Evolutionary conservation across 2,888 invertebrate genomes (phyloP), one percentile per base, ranked within the genome.

Genomic region (Kuschelorhynchus macadamiae): DNA sequence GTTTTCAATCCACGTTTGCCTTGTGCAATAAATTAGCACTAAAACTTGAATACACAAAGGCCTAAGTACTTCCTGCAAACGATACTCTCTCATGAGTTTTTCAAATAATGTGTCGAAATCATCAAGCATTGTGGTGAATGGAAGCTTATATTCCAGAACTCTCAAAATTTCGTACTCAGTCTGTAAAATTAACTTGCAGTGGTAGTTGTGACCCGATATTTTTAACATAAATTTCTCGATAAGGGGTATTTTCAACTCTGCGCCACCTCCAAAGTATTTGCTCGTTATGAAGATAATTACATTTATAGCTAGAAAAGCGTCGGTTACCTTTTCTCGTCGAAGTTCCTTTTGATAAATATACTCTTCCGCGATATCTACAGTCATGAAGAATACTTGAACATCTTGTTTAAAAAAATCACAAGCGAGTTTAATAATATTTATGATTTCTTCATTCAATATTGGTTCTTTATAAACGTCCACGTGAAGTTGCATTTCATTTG

Each of bases 91-190:
- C 17, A 79, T 71, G 60, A 78, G 79, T 36, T 78, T 73, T 42
- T 78, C 74, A 21, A 80, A 72, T 33, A 82, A 76, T 11, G 77
- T 77, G 56, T 79, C 78, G n/a, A 82, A 57, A 69, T 82, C 80
- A 50, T 81, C 81, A 1, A 80, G 71, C 18, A 64, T 70, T 5
- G 79, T 80, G 33, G 72, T 71, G 12, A 80, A 49, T 0, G 82
- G 80, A 14, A 82, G 60, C 17, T 74, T 74, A 32, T 74, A 74
- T 14, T 76, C 74, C 8, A 82, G 47, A 2, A 76, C 72, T 25
- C 65, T 57, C 17, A 81, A 70, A 39, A 82, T 76, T 41, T 79
- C 76, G 14, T 78, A 70, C 71, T 82, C 82, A 16, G 70, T 67
- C 1, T 66, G 30, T 41, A 72, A 74, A 20, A 81, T 71, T 16